Evolutionary conservation across 2,888 invertebrate species (phyloP), one percentile per base, ranked within the genome.

Genomic region (Yponomeuta evonymella): DNA sequence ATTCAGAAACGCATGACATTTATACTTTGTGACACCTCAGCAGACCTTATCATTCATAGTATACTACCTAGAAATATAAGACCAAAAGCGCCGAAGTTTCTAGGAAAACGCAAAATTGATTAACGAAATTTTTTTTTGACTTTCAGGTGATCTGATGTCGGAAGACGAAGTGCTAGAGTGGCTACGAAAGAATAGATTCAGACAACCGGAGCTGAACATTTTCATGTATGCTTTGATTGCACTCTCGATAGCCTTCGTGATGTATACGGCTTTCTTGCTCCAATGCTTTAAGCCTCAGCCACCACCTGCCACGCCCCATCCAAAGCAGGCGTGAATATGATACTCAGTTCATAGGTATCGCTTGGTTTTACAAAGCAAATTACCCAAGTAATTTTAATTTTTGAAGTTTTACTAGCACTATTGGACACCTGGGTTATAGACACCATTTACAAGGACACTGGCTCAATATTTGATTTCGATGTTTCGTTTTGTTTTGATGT

Each of bases 181-280:
- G 98, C 92, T 98, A 75, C 94, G 97, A 78, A 98, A 98, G 90
- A 98, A 98, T 86, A 94, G 98, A 77, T 98, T 97, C 93, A 94
- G 97, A 70, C 97, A 97, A 81, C 98, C 98, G 0, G 98, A 98
- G 85, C 89, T 98, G 66, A 98, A 97, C 84, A 95, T 98, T 77
- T 98, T 98, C 86, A 98, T 98, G 98, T 98, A 98, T 86, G 97
- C 97, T 70, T 93, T 98, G 78, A 95, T 97, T 82, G 97, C 97
- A 33, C 94, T 98, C 75, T 95, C 96, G 71, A 93, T 97, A 80
- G 96, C 96, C 69, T 98, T 98, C 83, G 93, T 97, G 64, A 94
- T 97, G 89, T 98, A 98, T 87, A 98, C 98, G 23, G 96, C 97
- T 72, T 98, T 98, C 90, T 92, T 98, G 74, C 90, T 98, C 77